A percentile compares a stretch with the other conserved stretches of the same genome.
Conservation (phyloP, 2,113 vertebrate genomes). For the Cyphomyrus discorhynchus region DNA sequence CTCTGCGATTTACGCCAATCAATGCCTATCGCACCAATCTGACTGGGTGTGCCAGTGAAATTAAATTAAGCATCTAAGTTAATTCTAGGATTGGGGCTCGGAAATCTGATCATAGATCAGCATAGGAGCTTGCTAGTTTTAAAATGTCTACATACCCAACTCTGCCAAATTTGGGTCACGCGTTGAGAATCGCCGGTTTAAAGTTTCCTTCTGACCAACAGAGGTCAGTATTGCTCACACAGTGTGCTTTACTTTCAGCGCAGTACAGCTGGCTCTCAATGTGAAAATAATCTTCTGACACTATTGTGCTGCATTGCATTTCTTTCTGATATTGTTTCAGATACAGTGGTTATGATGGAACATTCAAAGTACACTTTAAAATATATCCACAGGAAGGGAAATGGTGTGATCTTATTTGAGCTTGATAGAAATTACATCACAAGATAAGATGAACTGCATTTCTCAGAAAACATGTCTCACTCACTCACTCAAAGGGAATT, state of each 20-base stretch:
- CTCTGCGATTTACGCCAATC: too few relatives aligned
- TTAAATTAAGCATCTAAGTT: too few relatives aligned
- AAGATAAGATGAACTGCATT: background rate
- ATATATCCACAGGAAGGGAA: background rate
- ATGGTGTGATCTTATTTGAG: background rate
- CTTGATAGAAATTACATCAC: background rate
- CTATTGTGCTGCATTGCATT: background rate
- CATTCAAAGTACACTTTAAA: background rate
- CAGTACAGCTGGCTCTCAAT: background rate
- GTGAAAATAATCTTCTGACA: background rate
- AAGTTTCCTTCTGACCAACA: background rate
- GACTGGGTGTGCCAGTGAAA: too few relatives aligned
- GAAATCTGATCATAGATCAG: too few relatives aligned
- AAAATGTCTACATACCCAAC: too few relatives aligned
- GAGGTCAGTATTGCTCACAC: conserved; percentile 2
- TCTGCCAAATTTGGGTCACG: too few relatives aligned
- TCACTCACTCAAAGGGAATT: background rate
- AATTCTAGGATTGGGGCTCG: too few relatives aligned
- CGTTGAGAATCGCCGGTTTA: background rate
- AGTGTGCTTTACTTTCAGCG: background rate
- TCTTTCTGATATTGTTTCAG: background rate
- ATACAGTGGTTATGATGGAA: background rate
- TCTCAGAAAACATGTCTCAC: background rate
- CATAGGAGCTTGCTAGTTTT: too few relatives aligned
- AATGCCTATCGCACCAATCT: too few relatives aligned